These are phyloP conservation scores for Siphamia tubifer DNA, from an alignment of 2,113 vertebrate species.

Conservation along the genomic window DNA sequence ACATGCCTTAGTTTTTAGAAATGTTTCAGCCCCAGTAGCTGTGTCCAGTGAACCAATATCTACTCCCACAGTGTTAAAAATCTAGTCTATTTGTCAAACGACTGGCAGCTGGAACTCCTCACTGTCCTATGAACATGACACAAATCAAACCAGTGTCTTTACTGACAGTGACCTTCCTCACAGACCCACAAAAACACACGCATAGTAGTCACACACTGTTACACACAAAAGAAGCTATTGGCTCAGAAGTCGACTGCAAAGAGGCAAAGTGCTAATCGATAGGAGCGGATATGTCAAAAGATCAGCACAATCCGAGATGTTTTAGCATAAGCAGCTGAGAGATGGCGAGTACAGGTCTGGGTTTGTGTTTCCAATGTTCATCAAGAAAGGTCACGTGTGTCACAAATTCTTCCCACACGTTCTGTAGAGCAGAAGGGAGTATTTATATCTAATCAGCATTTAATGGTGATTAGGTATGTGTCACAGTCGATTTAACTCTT, in stretches of 20 bases:
- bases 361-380: not conserved
- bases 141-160: constrained; percentile 3
- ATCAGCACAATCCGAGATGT: constrained; percentile 31
- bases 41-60: constrained; percentile 8
- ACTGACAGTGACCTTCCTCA: not conserved
- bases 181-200: not conserved
- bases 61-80: constrained; percentile 7
- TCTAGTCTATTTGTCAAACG: not conserved
- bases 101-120: constrained; percentile 30
- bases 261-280: constrained; percentile 37
- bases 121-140: not conserved
- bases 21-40: not conserved
- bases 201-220: not conserved
- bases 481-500: not conserved
- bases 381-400: constrained; percentile 5
- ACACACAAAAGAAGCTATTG: not conserved
- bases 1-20: too few relatives aligned
- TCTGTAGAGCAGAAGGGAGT: not conserved
- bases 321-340: not conserved
- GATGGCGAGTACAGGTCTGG: not conserved
- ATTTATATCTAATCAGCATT: not conserved
- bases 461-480: not conserved
- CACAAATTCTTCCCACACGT: not conserved
- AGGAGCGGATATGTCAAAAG: constrained; percentile 37
- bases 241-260: constrained; percentile 10